These are phyloP conservation scores for Scarus forsteni DNA, from an alignment of 2,797 vertebrate genomes.

Conservation along the genomic window DNA sequence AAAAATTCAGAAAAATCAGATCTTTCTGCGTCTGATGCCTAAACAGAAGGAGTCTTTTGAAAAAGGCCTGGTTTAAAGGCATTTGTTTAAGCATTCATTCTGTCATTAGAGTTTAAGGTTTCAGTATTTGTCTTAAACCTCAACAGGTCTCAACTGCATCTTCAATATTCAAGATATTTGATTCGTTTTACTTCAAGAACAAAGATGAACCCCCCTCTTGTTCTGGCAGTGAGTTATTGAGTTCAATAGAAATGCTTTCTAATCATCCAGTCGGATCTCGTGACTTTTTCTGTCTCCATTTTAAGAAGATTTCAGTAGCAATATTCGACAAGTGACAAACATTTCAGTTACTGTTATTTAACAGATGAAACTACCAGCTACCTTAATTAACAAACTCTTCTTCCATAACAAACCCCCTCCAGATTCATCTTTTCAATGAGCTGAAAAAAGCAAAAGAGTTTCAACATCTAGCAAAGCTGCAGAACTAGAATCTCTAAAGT, in stretches of 20 bases:
- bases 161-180: constrained; percentile 33
- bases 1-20: constrained; percentile 44
- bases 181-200: constrained; percentile 15
- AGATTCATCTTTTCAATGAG: constrained; percentile 40
- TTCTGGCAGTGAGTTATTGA: constrained; percentile 72
- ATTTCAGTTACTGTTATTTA: constrained; percentile 67
- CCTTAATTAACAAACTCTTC: constrained; percentile 40
- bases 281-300: constrained; percentile 47
- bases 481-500: constrained; percentile 58
- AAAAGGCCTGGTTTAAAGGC: constrained; percentile 81
- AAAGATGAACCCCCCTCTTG: constrained; percentile 51
- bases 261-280: constrained; percentile 39
- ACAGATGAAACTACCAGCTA: constrained; percentile 69
- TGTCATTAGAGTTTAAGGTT: constrained; percentile 72
- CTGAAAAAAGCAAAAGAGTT: constrained; percentile 54
- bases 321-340: constrained; percentile 63
- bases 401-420: constrained; percentile 30
- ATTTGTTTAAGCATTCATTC: constrained; percentile 84
- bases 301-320: constrained; percentile 75
- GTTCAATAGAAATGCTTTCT: constrained; percentile 50
- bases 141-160: constrained; percentile 36
- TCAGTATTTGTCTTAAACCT: constrained; percentile 47
- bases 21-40: constrained; percentile 64
- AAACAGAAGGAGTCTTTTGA: constrained; percentile 62
- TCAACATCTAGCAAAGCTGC: constrained; percentile 66